Base-by-base conservation (phyloP, 2,113 vertebrate species). In the Pavo muticus region DNA sequence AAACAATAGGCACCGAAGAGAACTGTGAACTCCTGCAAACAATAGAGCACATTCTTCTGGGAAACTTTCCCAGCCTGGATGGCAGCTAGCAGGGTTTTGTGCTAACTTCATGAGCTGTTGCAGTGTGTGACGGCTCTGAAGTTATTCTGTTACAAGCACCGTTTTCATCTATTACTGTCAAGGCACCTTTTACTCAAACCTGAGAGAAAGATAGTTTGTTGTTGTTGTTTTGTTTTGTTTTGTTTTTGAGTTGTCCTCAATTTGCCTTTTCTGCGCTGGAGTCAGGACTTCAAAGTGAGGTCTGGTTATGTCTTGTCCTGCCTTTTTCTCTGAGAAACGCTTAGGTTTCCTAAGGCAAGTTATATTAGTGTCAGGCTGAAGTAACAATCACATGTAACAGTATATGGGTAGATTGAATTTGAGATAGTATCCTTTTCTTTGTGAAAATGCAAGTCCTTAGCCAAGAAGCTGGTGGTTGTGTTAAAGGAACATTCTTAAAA, bases 311-410 rank as follows among this genome's bases (percentile, higher is more conserved):
- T 80, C 44, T 59, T 0, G 3, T 84, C 52, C 47, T 91, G 72
- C 52, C 48, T 86, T 90, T 88, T 93, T 88, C 63, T 44, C 70
- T 48, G 57, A 88, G 76, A 35, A 68, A 29, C 61, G 20, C 27
- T 47, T 47, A 61, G 86, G 61, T 25, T 91, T 44, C 52, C 37
- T 10, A 71, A 76, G 65, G 69, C n/a, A 69, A 83, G 29, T 70
- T 50, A 32, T 25, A 1, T 14, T 59, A 65, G 47, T 1, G 20
- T 84, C 90, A 50, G 30, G 65, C 61, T 47, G 11, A 77, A 21
- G 67, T 93, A 84, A 88, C 69, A 91, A 93, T 44, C n/a, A 20
- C 1, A 1, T 29, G 80, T 95, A 93, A 95, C 73, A 74, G 25
- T 71, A 87, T 88, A 91, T 30, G 47, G 67, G 61, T 40, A 82